A percentile compares a stretch with the other conserved stretches of the same genome.
Evolutionary conservation across 2,797 vertebrate genomes (phyloP).

Genomic region (Eidolon dupreanum): DNA sequence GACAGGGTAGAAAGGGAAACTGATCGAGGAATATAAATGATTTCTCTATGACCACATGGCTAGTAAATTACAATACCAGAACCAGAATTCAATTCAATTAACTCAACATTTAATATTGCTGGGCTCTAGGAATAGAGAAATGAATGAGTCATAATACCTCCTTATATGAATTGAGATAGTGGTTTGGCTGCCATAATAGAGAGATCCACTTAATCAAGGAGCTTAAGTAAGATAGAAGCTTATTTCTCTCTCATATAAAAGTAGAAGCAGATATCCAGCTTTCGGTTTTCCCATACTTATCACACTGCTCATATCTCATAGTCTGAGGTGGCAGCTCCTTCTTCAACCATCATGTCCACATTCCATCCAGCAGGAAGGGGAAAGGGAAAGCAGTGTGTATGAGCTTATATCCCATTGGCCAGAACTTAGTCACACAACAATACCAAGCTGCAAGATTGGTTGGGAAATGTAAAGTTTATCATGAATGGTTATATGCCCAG

Average conservation of each 20-base stretch:
- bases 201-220: not conserved
- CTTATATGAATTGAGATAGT: not conserved
- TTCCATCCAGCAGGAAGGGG: not conserved
- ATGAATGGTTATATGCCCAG: not conserved
- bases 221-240: not conserved
- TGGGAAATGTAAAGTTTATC: not conserved
- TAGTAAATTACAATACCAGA: not conserved
- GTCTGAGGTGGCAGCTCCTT: not conserved
- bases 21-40: not conserved
- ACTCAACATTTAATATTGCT: conserved; percentile 18
- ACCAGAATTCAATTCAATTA: conserved; percentile 17
- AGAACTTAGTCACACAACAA: not conserved
- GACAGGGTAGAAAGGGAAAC: not conserved
- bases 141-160: not conserved
- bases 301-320: not conserved
- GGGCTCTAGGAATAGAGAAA: not conserved
- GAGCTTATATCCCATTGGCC: not conserved
- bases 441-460: no score
- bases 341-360: not conserved
- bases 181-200: not conserved
- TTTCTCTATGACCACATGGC: not conserved
- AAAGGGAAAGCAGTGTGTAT: not conserved
- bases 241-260: not conserved
- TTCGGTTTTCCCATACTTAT: not conserved
- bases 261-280: not conserved